Evolutionary conservation across 2,113 vertebrate genomes (phyloP), one percentile per base, ranked within the genome.

Genomic region (Paramisgurnus dabryanus): DNA sequence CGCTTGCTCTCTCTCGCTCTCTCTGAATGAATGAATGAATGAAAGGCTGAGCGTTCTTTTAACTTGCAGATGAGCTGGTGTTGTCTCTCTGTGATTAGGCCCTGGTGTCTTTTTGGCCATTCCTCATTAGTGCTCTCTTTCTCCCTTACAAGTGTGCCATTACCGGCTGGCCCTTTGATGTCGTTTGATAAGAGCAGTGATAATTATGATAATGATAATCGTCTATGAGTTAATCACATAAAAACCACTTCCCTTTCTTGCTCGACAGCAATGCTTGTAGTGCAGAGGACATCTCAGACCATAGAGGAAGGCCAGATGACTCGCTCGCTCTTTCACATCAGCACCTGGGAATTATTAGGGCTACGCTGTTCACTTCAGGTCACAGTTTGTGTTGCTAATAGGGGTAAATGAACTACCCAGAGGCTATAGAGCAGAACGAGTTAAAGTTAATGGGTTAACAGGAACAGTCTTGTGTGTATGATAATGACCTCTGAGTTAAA

Each of bases 61-160:
- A 91, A 91, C 89, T 92, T 92, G 91, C 91, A 92, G 91, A 92
- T 92, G 89, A 92, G 89, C 88, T 84, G 85, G 84, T 87, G 84
- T 88, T 89, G 90, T 88, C 90, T 83, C 76, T 80, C 76, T 80
- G 82, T 83, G 69, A 86, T 85, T 82, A 82, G 83, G 87, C 88
- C 86, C 84, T 81, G 86, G 84, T 22, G 6, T 45, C 89, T 84
- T 86, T 65, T 88, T 89, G 18, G 6, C 57, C 40, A 22, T 71
- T 60, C 11, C 55, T 68, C 73, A 76, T 68, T 70, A 68, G 57
- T 39, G 9, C 47, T 66, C 70, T 80, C 67, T 39, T 72, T 10
- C 60, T 50, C 67, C 57, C 67, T 72, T 40, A 70, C 78, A 81
- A 76, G 78, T 84, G 81, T 71, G 58, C 70, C 60, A 82, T 86